Percentiles rank a stretch among this genome's conserved stretches.
These are phyloP conservation scores for Sinocyclocheilus anshuiensis DNA, from an alignment of 2,113 vertebrate genomes.

Conservation along the genomic window DNA sequence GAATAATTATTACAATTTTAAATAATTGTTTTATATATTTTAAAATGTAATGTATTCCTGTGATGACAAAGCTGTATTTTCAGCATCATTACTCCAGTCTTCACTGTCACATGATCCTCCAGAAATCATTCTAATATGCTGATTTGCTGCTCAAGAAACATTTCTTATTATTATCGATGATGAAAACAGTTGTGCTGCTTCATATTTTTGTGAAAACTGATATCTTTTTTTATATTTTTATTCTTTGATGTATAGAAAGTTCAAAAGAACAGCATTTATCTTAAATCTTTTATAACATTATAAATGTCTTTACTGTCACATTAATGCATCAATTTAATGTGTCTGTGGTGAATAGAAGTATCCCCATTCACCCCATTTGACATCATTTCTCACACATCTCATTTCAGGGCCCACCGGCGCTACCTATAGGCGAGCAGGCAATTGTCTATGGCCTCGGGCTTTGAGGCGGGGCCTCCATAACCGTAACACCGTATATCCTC, in stretches of 20 bases:
- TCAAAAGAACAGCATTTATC: not conserved
- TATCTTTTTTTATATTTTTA: no score
- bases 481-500: no score
- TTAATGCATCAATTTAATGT: not conserved
- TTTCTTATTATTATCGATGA: not conserved
- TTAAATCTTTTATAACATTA: not conserved
- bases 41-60: not conserved
- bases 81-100: not conserved
- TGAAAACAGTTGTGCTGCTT: not conserved
- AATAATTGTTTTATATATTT: not conserved
- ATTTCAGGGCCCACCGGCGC: not conserved
- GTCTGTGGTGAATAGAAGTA: not conserved
- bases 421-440: no score
- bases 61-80: not conserved
- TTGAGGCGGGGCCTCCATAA: no score
- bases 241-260: not conserved
- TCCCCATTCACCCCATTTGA: not conserved
- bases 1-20: not conserved
- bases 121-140: not conserved
- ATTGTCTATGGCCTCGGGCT: no score
- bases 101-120: not conserved
- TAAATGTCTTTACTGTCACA: not conserved
- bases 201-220: not conserved
- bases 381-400: not conserved
- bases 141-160: not conserved